Evolutionary conservation across 2,888 invertebrate genomes (phyloP), one percentile per base, ranked within the genome.

Genomic region (Gari tellinella): DNA sequence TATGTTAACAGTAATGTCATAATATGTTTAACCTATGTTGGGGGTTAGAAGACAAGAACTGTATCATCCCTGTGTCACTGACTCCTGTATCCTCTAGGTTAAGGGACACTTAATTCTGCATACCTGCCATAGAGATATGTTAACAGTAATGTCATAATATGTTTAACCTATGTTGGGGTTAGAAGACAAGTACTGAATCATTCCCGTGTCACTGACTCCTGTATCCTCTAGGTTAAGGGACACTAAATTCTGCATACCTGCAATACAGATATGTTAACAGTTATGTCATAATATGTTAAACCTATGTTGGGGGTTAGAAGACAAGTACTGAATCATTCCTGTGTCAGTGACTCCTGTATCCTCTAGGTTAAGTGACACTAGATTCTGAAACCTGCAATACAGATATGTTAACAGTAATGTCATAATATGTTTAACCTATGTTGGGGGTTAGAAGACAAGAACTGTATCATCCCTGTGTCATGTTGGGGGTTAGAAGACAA

Each of bases 21-120:
- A 10, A 31, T 31, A 31, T n/a, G n/a, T n/a, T n/a, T n/a, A n/a
- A n/a, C n/a, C n/a, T n/a, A 31, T 76, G 64, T 17, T 72, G 61
- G 10, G 86, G 84, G 37, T 70, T 60, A 1, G 69, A 61, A 3
- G 81, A 53, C 17, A 85, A 41, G 56, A 82, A 88, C 38, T 85
- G 64, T n/a, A 79, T 78, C 37, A 91, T 65, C 12, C 91, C 90
- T 12, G 57, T 51, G 63, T 91, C 89, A 52, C 84, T 89, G 15
- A 91, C 82, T 10, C 86, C 84, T 8, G 89, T 90, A 40, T 86
- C 87, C 63, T 89, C 90, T 38, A 90, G 75, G 41, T 83, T 87
- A 23, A 91, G 57, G 10, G 83, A 78, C 23, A 73, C 78, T 21
- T 87, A 73, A 52, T 74, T 81, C 8, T 80, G 66, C 52, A 90